Percentiles rank a stretch among this genome's conserved stretches.
These are phyloP conservation scores for Bradypus variegatus DNA, from an alignment of 2,797 vertebrate genomes.

Conservation along the genomic window DNA sequence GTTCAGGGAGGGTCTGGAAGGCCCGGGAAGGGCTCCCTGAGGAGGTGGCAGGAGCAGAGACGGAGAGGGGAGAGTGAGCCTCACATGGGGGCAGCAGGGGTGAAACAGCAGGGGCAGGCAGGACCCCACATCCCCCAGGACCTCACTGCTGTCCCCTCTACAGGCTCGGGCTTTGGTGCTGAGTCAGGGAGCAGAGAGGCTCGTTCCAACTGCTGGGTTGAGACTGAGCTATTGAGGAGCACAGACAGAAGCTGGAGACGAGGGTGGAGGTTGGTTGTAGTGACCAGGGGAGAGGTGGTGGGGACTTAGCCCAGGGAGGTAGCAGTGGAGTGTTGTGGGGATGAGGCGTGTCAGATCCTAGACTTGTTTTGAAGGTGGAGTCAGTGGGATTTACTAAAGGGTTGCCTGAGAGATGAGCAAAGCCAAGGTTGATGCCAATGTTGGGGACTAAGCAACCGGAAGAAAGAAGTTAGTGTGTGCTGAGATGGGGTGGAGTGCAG, in stretches of 20 bases:
- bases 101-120: too few species aligned
- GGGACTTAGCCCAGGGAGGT: background rate
- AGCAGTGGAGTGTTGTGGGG: accelerated
- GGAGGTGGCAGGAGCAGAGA: background rate
- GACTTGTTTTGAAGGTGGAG: background rate
- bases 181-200: background rate
- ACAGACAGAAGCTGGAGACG: background rate
- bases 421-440: background rate
- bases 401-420: too few species aligned
- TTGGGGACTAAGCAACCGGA: background rate
- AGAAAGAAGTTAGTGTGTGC: background rate
- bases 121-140: too few species aligned
- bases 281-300: too few species aligned
- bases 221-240: background rate
- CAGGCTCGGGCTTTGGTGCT: background rate
- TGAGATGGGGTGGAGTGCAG: background rate
- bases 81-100: too few species aligned
- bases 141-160: too few species aligned
- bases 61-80: background rate
- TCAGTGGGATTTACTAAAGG: too few species aligned
- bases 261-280: background rate
- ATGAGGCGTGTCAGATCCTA: background rate
- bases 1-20: background rate
- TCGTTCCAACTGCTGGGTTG: background rate
- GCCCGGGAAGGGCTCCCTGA: background rate